Evolutionary conservation across 2,113 vertebrate species (phyloP).

Genomic region (Ramphastos sulfuratus): DNA sequence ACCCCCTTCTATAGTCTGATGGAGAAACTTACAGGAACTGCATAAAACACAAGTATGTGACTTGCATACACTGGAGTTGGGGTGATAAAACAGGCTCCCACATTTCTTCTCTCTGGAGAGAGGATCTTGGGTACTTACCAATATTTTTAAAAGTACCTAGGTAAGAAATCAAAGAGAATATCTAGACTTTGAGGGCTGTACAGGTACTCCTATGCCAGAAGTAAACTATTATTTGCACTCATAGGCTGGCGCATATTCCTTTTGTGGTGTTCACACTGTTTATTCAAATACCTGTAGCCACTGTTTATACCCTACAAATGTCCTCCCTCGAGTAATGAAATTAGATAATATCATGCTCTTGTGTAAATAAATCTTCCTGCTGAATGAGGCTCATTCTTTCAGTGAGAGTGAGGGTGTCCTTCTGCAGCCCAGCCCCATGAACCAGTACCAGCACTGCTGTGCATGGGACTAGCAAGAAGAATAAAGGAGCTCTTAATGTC

Average conservation of each 20-base stretch:
- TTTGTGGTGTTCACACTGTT: not conserved
- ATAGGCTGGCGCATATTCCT: not conserved
- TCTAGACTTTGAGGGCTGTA: not conserved
- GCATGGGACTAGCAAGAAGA: not conserved
- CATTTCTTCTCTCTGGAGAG: not conserved
- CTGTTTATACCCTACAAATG: not conserved
- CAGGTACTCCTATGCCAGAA: not conserved
- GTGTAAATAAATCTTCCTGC: not conserved
- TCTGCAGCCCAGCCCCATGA: not conserved
- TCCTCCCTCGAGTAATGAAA: not conserved
- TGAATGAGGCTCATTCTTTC: not conserved
- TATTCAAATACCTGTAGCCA: not conserved
- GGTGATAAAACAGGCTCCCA: not conserved
- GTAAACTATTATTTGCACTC: not conserved
- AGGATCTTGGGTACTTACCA: not conserved
- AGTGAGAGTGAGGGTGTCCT: not conserved
- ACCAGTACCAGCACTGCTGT: not conserved
- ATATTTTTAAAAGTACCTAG: not conserved
- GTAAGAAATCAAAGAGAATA: not conserved
- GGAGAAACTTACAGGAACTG: not conserved
- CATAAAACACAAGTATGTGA: not conserved
- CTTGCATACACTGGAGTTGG: not conserved
- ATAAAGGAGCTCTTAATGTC: not conserved
- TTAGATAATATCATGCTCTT: not conserved
- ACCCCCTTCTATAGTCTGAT: not conserved